Evolutionary conservation across 2,113 vertebrate genomes (phyloP).

Genomic region (Bubo blakistoni): DNA sequence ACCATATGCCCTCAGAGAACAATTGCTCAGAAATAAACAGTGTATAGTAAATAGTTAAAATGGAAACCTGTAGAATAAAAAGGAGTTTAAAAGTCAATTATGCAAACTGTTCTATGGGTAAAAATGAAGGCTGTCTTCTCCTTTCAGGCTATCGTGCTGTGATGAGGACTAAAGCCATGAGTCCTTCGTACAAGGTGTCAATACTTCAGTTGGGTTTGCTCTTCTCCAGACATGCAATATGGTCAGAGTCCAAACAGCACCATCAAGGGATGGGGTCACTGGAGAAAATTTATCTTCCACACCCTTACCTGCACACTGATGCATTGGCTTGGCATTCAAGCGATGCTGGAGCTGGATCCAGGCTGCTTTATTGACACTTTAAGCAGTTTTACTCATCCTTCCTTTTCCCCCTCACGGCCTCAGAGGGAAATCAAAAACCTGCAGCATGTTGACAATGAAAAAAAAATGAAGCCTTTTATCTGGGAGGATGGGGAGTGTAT

Average conservation of each 20-base stretch:
- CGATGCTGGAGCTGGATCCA: neutral
- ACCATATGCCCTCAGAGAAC: neutral
- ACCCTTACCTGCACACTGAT: neutral
- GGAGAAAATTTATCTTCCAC: neutral
- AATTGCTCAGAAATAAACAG: neutral
- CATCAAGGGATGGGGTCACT: neutral
- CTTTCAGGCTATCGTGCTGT: neutral
- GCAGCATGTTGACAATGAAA: neutral
- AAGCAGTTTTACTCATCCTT: neutral
- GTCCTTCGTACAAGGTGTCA: neutral
- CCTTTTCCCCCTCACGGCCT: neutral
- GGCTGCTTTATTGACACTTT: neutral
- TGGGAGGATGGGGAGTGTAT: neutral
- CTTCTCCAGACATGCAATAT: neutral
- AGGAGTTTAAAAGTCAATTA: neutral
- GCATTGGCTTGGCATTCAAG: neutral
- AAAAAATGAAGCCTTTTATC: neutral
- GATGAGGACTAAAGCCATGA: neutral
- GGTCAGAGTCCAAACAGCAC: neutral
- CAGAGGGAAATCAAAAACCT: neutral
- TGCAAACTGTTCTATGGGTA: neutral
- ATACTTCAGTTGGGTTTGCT: neutral
- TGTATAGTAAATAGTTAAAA: neutral
- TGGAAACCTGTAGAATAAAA: neutral
- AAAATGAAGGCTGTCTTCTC: neutral